Percentiles rank a stretch among this genome's conserved stretches.
Conservation (phyloP, 1,140 invertebrate species). For the Aphelinus atriplicis region DNA sequence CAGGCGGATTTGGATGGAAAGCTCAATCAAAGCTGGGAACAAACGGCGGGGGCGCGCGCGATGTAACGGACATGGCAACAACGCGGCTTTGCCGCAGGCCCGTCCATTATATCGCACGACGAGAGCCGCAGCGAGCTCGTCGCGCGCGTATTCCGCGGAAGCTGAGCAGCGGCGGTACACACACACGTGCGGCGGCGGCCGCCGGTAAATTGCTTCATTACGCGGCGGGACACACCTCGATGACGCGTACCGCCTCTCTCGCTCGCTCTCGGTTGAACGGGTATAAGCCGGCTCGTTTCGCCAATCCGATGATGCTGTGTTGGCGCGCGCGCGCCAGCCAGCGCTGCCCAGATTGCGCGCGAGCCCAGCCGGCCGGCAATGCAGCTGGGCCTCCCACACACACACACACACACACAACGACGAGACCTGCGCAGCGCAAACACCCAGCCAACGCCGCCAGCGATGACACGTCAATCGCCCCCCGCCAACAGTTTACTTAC, state of each 20-base stretch:
- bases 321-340: conserved; percentile 27
- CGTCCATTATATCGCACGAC: conserved; percentile 26
- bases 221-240: conserved; percentile 49
- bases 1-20: too few relatives aligned
- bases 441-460: too few relatives aligned
- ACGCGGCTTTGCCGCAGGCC: conserved; percentile 9
- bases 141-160: too few relatives aligned
- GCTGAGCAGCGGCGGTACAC: conserved; percentile 4
- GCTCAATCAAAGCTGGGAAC: too few relatives aligned
- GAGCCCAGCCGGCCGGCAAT: conserved; percentile 5
- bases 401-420: too few relatives aligned
- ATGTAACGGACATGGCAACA: conserved; percentile 18
- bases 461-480: conserved; percentile 47
- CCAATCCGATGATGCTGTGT: conserved; percentile 55
- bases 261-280: conserved; percentile 44
- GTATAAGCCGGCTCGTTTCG: conserved; percentile 56
- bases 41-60: too few relatives aligned
- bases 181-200: conserved; percentile 37
- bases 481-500: conserved; percentile 45
- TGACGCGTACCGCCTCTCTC: conserved; percentile 37
- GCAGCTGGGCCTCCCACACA: conserved; percentile 11
- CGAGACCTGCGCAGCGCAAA: too few relatives aligned
- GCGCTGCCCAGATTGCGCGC: conserved; percentile 38
- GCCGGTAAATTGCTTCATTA: conserved; percentile 57
- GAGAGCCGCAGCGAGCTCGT: too few relatives aligned